Percentiles rank a stretch among this genome's conserved stretches.
Conservation (phyloP, 2,113 vertebrate genomes). For the Vidua chalybeata region DNA sequence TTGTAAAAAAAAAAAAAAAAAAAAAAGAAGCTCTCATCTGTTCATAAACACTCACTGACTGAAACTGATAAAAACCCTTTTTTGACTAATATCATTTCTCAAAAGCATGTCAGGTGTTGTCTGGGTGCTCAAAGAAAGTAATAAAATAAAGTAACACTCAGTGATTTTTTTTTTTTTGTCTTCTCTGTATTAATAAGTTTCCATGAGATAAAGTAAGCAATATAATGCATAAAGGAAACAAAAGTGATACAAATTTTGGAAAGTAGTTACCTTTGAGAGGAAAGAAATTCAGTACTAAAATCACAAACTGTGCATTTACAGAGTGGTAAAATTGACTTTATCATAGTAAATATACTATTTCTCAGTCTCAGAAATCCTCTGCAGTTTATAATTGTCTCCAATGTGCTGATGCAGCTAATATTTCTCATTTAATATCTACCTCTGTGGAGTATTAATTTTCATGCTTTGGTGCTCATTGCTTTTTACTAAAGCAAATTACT, state of each 20-base stretch:
- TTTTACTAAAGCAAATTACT: constrained; percentile 50
- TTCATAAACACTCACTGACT: constrained; percentile 44
- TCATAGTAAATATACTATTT: constrained; percentile 10
- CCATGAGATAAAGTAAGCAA: constrained; percentile 15
- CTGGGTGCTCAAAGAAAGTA: neutral
- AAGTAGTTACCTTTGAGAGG: neutral
- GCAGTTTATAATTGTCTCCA: constrained; percentile 12
- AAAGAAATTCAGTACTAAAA: neutral
- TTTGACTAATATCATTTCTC: constrained; percentile 53
- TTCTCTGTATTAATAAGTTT: constrained; percentile 19
- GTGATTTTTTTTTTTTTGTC: neutral
- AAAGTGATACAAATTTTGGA: neutral
- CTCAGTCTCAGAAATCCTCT: neutral
- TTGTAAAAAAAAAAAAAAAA: neutral
- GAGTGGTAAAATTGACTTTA: constrained; percentile 3
- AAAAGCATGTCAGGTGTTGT: constrained; percentile 18
- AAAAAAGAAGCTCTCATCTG: neutral
- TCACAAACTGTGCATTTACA: constrained; percentile 12
- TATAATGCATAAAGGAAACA: neutral
- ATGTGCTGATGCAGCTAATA: constrained; percentile 55
- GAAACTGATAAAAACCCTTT: constrained; percentile 51
- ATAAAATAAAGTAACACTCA: neutral
- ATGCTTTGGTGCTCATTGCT: constrained; percentile 52
- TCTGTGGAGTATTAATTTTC: constrained; percentile 60
- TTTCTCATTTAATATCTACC: constrained; percentile 53